Evolutionary conservation across 1,140 invertebrate genomes (phyloP).

Genomic region (Panulirus ornatus): DNA sequence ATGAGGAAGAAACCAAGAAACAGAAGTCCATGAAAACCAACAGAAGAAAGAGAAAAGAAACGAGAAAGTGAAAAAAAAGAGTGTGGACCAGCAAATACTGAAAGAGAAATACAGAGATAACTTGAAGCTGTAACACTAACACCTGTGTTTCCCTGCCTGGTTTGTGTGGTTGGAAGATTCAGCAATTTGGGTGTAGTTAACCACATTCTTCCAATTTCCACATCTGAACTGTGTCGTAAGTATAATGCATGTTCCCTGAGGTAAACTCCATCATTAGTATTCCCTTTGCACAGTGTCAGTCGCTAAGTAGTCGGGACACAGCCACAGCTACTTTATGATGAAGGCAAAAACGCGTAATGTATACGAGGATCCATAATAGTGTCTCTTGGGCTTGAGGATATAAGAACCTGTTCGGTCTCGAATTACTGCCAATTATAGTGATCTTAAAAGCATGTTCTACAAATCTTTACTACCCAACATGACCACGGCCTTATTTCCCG

Average conservation of each 20-base stretch:
- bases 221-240: no score
- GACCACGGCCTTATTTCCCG: neutral
- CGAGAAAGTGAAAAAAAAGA: no score
- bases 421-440: conserved; percentile 21
- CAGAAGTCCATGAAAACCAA: no score
- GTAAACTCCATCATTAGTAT: conserved; percentile 11
- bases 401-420: neutral
- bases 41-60: no score
- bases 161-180: no score
- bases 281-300: neutral
- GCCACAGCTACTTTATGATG: neutral
- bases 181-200: no score
- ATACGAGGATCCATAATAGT: conserved; percentile 1
- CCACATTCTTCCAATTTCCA: no score
- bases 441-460: conserved; percentile 15
- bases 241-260: neutral
- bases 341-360: neutral
- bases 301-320: conserved; percentile 2
- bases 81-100: no score
- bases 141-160: no score
- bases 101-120: no score
- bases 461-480: neutral
- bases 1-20: no score
- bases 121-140: no score
- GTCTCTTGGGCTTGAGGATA: neutral